These are phyloP conservation scores for Phocoena sinus DNA, from an alignment of 2,113 vertebrate genomes.

Conservation along the genomic window DNA sequence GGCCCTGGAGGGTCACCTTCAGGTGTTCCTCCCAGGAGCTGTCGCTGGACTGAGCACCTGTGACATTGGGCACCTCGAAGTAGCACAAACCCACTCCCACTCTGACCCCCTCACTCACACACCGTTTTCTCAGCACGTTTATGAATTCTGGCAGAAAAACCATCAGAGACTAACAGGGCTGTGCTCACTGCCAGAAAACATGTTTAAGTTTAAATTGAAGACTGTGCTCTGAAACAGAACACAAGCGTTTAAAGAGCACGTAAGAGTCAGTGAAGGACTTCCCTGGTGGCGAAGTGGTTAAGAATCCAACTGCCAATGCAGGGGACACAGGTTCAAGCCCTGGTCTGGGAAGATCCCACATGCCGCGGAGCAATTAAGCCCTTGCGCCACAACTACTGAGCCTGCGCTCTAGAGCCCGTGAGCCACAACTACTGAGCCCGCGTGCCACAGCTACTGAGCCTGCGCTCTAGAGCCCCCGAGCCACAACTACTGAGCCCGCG, in stretches of 20 bases:
- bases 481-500: too few species aligned
- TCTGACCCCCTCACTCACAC: not conserved
- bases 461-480: too few species aligned
- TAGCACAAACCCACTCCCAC: not conserved
- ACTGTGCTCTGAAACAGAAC: not conserved
- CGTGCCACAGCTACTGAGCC: too few species aligned
- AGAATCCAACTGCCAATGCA: too few species aligned
- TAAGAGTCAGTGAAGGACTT: not conserved
- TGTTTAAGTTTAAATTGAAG: conserved; percentile 5
- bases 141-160: not conserved
- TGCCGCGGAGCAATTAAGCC: too few species aligned
- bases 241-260: not conserved
- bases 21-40: not conserved
- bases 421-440: too few species aligned
- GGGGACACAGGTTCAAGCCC: too few species aligned
- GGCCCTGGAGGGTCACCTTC: not conserved
- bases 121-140: not conserved
- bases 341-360: too few species aligned
- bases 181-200: not conserved
- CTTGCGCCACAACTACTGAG: too few species aligned
- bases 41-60: not conserved
- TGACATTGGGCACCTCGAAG: not conserved
- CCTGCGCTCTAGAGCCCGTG: too few species aligned
- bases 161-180: not conserved
- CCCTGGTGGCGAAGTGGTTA: too few species aligned